Base-by-base conservation (phyloP, 2,888 invertebrate species). In the Thysanoteuthis rhombus region DNA sequence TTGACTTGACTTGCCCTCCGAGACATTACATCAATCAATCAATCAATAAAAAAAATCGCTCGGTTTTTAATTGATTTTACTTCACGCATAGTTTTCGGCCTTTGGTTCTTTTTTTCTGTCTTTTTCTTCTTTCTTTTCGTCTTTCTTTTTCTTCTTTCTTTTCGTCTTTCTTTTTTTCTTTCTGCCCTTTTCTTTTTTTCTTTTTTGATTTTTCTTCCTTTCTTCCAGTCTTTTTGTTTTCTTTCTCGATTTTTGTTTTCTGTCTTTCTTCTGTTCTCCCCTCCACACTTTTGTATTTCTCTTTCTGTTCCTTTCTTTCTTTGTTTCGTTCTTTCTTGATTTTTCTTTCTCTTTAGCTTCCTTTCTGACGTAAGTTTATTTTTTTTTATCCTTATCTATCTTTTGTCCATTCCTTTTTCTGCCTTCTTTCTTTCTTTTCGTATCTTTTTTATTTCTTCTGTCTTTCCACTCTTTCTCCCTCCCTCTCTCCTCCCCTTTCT, bases 201-300 rank as follows among this genome's bases (percentile, higher is more conserved):
- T 10, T n/a, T n/a, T n/a, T n/a, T 12, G 12, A 1, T 75, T 0
- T 75, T 75, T 10, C 1, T 75, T 75, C 36, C 19, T 4, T 75
- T n/a, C n/a, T n/a, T 75, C 36, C 10, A 16, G 1, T n/a, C 12
- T 8, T 12, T n/a, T 12, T n/a, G 0, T n/a, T 75, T 16, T 1
- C 16, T 10, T 16, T 1, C 36, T 16, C 16, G 1, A 0, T 16
- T 3, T 19, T n/a, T 75, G 3, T 0, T n/a, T 16, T 75, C 8
- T 1, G 1, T 75, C n/a, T 75, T n/a, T 8, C n/a, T 75, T 6
- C n/a, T n/a, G 5, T 0, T 32, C 6, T 12, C 19, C 8, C 6
- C n/a, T 12, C 8, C 1, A 8, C 19, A 8, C n/a, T 75, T 75
- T 10, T n/a, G 10, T n/a, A 16, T 32, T 28, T 32, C 5, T 32